Percentiles rank a stretch among this genome's conserved stretches.
These are phyloP conservation scores for Diceros bicornis DNA, from an alignment of 2,797 vertebrate genomes.

Conservation along the genomic window DNA sequence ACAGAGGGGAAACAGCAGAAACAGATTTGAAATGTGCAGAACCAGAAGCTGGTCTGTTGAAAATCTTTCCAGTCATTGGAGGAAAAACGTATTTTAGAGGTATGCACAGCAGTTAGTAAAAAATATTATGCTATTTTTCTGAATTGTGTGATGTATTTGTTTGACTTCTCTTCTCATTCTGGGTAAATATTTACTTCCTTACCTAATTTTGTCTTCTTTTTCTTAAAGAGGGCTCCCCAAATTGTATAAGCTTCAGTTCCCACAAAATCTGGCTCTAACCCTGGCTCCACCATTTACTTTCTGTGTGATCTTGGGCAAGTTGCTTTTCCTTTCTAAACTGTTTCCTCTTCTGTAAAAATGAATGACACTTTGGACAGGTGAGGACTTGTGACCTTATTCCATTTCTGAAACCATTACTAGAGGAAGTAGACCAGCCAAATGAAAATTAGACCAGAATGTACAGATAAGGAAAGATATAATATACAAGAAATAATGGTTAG, in stretches of 20 bases:
- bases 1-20: not conserved
- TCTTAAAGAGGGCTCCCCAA: not conserved
- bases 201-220: constrained; percentile 42
- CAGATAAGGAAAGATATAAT: constrained; percentile 10
- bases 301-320: not conserved
- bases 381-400: constrained; percentile 10
- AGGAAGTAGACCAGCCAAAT: constrained; percentile 49
- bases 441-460: constrained; percentile 60
- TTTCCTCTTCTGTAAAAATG: not conserved
- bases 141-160: not conserved
- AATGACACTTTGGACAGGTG: constrained; percentile 10
- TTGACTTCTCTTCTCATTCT: constrained; percentile 26
- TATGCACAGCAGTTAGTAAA: not conserved
- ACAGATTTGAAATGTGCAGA: not conserved
- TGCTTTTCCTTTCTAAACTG: not conserved
- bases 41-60: not conserved
- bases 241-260: not conserved
- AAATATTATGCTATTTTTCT: not conserved
- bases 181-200: constrained; percentile 18
- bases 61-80: not conserved
- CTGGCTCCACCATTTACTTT: not conserved
- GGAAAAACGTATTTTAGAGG: not conserved
- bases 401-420: constrained; percentile 49
- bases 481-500: constrained; percentile 48
- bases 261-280: not conserved